A percentile compares a stretch with the other conserved stretches of the same genome.
These are phyloP conservation scores for Oxyscelio sp. DNA, from an alignment of 2,888 invertebrate species.

Conservation along the genomic window DNA sequence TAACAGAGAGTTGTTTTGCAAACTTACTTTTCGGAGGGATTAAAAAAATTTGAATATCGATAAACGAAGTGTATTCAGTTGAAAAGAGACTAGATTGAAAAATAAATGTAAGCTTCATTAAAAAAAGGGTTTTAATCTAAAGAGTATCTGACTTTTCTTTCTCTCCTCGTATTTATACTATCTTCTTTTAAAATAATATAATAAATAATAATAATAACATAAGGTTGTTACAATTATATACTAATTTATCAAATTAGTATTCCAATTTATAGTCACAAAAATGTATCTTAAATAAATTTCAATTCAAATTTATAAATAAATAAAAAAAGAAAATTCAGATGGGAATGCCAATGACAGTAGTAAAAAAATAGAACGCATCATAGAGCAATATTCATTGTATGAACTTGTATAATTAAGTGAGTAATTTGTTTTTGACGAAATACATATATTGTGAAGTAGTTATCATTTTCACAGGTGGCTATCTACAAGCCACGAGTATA, in stretches of 20 bases:
- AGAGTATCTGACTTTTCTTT: too few relatives aligned
- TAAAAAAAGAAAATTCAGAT: constrained; percentile 2
- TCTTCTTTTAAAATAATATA: too few relatives aligned
- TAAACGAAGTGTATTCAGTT: too few relatives aligned
- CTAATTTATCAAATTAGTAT: neutral
- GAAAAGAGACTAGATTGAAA: too few relatives aligned
- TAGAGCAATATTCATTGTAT: constrained; percentile 26
- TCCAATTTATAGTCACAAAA: neutral
- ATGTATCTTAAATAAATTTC: constrained; percentile 11
- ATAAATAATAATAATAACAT: too few relatives aligned
- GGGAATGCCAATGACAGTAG: constrained; percentile 22
- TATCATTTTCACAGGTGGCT: constrained; percentile 63
- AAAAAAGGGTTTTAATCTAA: too few relatives aligned
- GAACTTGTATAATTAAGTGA: constrained; percentile 59
- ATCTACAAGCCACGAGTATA: constrained; percentile 57
- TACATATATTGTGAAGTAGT: constrained; percentile 59
- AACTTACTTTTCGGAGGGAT: too few relatives aligned
- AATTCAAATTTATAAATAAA: constrained; percentile 10
- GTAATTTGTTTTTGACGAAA: constrained; percentile 62
- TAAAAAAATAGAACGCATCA: constrained; percentile 26
- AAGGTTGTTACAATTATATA: too few relatives aligned
- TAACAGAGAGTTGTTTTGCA: too few relatives aligned
- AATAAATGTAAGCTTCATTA: too few relatives aligned
- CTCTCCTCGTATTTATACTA: too few relatives aligned
- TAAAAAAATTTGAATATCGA: too few relatives aligned